A percentile compares a stretch with the other conserved stretches of the same genome.
These are phyloP conservation scores for Oxyura jamaicensis DNA, from an alignment of 2,113 vertebrate species.

Conservation along the genomic window DNA sequence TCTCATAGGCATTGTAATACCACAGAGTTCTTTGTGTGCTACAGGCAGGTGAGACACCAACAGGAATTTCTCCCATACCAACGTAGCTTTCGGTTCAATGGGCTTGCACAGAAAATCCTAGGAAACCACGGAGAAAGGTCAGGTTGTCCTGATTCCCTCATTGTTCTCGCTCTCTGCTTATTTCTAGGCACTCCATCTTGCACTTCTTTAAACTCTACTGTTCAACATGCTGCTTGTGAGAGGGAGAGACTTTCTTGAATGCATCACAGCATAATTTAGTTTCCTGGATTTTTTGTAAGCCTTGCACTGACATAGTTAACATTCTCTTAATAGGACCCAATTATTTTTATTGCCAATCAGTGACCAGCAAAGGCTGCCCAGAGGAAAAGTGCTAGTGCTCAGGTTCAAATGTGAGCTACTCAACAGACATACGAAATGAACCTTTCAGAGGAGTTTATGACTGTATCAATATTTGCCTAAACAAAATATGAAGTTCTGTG, in stretches of 20 bases:
- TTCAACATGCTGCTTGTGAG: background rate
- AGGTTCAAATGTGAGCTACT: background rate
- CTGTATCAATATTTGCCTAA: background rate
- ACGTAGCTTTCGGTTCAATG: accelerated
- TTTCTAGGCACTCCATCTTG: background rate
- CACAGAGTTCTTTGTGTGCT: background rate
- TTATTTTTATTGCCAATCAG: background rate
- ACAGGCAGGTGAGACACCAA: background rate
- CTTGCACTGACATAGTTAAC: background rate
- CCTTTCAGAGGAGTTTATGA: background rate
- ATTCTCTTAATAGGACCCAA: background rate
- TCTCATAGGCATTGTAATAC: background rate
- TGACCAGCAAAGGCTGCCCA: accelerated
- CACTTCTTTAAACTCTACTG: background rate
- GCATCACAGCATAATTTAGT: background rate
- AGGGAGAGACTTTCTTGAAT: background rate
- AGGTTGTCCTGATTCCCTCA: background rate
- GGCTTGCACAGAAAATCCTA: background rate
- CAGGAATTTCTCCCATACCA: background rate
- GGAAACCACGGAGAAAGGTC: background rate
- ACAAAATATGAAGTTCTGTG: background rate
- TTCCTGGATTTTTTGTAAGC: background rate
- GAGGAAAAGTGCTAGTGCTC: background rate
- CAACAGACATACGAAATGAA: background rate
- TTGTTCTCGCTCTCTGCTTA: background rate